Percentiles rank a stretch among this genome's conserved stretches.
phyloP scores from a whole-genome alignment of 1,140 invertebrate genomes.

The Mactra quadrangularis region DNA sequence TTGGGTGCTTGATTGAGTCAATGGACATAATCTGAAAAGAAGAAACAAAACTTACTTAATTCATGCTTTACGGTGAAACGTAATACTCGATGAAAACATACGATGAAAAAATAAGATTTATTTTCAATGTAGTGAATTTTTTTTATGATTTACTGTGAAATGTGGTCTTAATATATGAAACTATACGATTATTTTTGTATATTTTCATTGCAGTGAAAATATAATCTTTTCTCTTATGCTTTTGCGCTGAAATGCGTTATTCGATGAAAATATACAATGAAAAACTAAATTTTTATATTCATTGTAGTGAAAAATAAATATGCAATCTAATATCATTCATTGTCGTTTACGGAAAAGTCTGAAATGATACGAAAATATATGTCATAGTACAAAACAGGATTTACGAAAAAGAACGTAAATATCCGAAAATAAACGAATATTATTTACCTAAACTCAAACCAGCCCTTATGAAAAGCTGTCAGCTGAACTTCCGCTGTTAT shows the following conservation, averaged over 20 bases:
- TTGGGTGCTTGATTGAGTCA: background rate
- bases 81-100: background rate
- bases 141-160: too few species aligned
- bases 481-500: background rate
- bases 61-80: too few species aligned
- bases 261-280: background rate
- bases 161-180: too few species aligned
- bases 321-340: background rate
- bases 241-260: background rate
- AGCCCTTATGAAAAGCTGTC: slow-evolving; percentile 47
- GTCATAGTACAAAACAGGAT: background rate
- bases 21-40: slow-evolving; percentile 37
- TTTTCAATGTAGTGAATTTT: background rate
- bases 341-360: background rate
- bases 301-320: background rate
- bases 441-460: slow-evolving; percentile 45
- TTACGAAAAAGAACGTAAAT: background rate
- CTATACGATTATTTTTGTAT: too few species aligned
- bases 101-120: background rate
- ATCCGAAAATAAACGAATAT: too few species aligned
- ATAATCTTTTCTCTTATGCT: too few species aligned
- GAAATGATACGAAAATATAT: background rate
- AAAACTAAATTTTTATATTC: background rate
- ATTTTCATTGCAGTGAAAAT: too few species aligned
- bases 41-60: too few species aligned